A percentile compares a stretch with the other conserved stretches of the same genome.
phyloP scores from a whole-genome alignment of 2,113 vertebrate species.

The Sciurus niger region DNA sequence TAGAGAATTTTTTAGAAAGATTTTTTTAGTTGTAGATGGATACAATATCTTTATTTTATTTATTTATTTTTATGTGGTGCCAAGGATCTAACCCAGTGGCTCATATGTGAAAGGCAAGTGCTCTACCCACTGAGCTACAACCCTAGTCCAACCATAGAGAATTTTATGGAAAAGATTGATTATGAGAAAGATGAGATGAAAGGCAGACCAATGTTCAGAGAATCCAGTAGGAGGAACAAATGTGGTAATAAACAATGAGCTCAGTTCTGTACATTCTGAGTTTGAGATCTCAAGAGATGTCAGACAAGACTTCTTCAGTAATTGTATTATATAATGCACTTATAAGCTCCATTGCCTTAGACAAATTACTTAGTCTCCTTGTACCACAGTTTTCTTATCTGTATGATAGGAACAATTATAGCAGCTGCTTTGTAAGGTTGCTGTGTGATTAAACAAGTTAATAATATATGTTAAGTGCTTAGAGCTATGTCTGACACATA shows the following conservation, averaged over 20 bases:
- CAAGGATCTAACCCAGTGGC: no score
- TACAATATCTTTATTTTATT: no score
- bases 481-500: not conserved
- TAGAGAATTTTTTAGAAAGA: not conserved
- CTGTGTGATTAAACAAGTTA: not conserved
- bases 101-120: no score
- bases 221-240: not conserved
- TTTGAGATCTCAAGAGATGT: not conserved
- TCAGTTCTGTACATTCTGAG: not conserved
- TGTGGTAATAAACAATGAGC: not conserved
- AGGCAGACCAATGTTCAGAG: not conserved
- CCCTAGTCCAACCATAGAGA: no score
- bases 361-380: conserved; percentile 7
- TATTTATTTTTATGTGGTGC: no score
- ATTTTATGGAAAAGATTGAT: not conserved
- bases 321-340: not conserved
- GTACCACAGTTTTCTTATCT: not conserved
- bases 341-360: not conserved
- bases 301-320: not conserved
- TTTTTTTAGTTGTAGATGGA: no score
- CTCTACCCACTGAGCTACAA: no score
- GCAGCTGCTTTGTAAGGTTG: not conserved
- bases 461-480: not conserved
- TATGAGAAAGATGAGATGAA: not conserved
- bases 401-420: not conserved